These are phyloP conservation scores for Elanus axillaris DNA, from an alignment of 2,113 vertebrate species.

Conservation along the genomic window DNA sequence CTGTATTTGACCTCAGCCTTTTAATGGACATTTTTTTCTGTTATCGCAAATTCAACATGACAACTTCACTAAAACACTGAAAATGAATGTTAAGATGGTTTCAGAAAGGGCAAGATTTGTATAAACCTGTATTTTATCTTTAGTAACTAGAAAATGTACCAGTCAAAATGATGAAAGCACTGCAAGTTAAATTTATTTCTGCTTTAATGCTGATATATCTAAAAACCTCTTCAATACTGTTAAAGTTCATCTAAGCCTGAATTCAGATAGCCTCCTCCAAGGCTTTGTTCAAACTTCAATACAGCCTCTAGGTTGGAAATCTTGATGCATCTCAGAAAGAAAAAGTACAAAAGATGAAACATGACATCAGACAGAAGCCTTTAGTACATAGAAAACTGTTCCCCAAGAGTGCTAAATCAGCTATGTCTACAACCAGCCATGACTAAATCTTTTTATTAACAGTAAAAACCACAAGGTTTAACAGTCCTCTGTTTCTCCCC, in stretches of 20 bases:
- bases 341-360: not conserved
- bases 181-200: not conserved
- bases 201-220: not conserved
- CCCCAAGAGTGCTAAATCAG: not conserved
- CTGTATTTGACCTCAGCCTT: not conserved
- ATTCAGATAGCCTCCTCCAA: not conserved
- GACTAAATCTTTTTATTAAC: not conserved
- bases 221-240: not conserved
- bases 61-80: not conserved
- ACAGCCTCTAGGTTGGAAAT: not conserved
- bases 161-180: not conserved
- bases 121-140: not conserved
- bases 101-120: not conserved
- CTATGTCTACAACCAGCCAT: not conserved
- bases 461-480: not conserved
- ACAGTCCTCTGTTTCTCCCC: not conserved
- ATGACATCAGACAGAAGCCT: not conserved
- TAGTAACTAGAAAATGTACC: not conserved
- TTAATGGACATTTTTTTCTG: not conserved
- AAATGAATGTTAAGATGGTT: not conserved
- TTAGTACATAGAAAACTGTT: not conserved
- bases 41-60: not conserved
- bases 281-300: not conserved
- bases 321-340: not conserved
- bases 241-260: not conserved